Conservation (phyloP, 2,113 vertebrate species). For the Casuarius casuarius region DNA sequence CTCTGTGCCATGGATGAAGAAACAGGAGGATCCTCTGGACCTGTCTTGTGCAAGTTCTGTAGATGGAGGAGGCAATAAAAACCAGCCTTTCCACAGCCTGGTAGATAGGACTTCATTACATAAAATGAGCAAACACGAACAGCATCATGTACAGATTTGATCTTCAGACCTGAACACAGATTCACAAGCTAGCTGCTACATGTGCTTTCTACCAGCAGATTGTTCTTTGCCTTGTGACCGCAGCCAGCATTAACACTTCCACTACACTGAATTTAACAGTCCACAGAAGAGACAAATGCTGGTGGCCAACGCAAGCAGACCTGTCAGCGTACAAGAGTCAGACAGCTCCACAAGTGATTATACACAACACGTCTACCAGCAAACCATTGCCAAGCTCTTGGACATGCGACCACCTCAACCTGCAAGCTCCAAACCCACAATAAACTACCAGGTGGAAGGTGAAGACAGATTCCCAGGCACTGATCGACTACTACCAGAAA, state of each 20-base stretch:
- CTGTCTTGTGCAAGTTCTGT: neutral
- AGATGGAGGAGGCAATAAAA: neutral
- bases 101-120: neutral
- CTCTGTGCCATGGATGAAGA: neutral
- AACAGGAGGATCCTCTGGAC: neutral
- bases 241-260: neutral
- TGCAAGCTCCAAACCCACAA: neutral
- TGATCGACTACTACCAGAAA: neutral
- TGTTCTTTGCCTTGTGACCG: neutral
- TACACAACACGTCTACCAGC: neutral
- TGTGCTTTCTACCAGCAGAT: neutral
- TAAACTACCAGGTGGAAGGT: neutral
- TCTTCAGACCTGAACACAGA: neutral
- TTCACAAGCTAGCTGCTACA: rapidly evolving
- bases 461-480: neutral
- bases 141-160: neutral
- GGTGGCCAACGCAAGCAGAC: neutral
- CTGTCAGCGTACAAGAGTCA: neutral
- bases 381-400: neutral
- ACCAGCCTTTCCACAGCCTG: neutral
- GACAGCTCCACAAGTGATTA: neutral
- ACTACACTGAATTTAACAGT: neutral
- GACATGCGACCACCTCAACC: neutral
- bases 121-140: neutral
- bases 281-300: neutral